Evolutionary conservation across 1,140 invertebrate species (phyloP).

Genomic region (Drosophila nasuta): DNA sequence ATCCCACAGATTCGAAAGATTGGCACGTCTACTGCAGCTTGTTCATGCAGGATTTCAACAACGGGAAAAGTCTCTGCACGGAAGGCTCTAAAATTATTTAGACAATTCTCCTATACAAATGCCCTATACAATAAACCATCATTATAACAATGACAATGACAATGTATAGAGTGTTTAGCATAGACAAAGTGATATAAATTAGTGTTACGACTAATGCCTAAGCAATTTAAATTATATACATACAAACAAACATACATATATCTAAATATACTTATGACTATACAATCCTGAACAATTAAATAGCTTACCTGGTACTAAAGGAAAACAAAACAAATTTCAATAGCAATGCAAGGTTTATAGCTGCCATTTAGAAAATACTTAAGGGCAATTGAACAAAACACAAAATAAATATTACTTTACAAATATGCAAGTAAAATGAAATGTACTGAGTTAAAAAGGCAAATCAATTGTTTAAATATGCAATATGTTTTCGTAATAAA

Average conservation of each 20-base stretch:
- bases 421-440: constrained; percentile 8
- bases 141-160: constrained; percentile 1
- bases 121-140: constrained; percentile 10
- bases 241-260: not conserved
- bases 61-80: constrained; percentile 35
- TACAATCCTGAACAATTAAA: constrained; percentile 35
- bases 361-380: constrained; percentile 56
- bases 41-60: constrained; percentile 60
- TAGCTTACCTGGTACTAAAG: constrained; percentile 30
- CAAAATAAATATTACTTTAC: constrained; percentile 23
- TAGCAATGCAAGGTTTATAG: constrained; percentile 40
- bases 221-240: constrained; percentile 35
- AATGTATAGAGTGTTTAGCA: constrained; percentile 37
- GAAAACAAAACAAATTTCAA: constrained; percentile 25
- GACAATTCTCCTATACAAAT: constrained; percentile 1
- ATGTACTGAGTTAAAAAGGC: constrained; percentile 47
- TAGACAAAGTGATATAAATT: constrained; percentile 67
- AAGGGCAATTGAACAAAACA: constrained; percentile 1
- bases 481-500: constrained; percentile 9
- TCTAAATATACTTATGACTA: constrained; percentile 32
- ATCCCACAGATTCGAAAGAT: constrained; percentile 79
- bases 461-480: constrained; percentile 24
- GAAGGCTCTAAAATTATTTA: constrained; percentile 38
- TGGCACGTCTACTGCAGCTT: constrained; percentile 70
- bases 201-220: constrained; percentile 53